Base-by-base conservation (phyloP, 2,797 vertebrate genomes). In the Myotis myotis region DNA sequence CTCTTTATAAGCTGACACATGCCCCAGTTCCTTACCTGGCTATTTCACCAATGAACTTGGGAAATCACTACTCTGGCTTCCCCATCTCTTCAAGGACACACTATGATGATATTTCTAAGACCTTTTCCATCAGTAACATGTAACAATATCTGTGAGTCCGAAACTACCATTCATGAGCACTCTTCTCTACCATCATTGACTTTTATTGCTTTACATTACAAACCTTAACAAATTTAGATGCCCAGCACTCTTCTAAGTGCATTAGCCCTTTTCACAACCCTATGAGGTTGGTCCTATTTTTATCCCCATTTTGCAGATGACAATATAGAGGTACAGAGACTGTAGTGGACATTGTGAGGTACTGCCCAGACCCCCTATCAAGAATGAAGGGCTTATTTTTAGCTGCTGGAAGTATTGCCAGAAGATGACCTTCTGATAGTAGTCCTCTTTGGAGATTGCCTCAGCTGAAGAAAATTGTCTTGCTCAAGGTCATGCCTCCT, bases 51-150 rank as follows among this genome's bases (percentile, higher is more conserved):
- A 10, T 74, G 60, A 93, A 83, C 47, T n/a, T 72, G 57, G 13
- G 25, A 91, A 86, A 64, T 84, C 76, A 74, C 4, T 92, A 33
- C 25, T 91, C 75, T 83, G 20, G 16, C 49, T 36, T 66, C 33
- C 53, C 22, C 53, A n/a, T 72, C 30, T 80, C 55, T 83, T 64
- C 68, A 87, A 74, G 66, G 11, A 19, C 23, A 68, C 0, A 3
- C 20, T 70, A 22, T 60, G 33, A 49, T 64, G 49, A 92, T 88
- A 91, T 88, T 86, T 95, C 64, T 36, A 94, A 94, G 71, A 80
- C 38, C 30, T n/a, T 76, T 91, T 81, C 5, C 30, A 81, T 80
- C 23, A 87, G n/a, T 81, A 66, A 51, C 22, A 87, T 44, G 38
- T 28, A 82, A 75, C 89, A 95, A 91, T 44, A 82, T 62, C 53